Conservation (phyloP, 2,113 vertebrate genomes). For the Rhinoptilus africanus region DNA sequence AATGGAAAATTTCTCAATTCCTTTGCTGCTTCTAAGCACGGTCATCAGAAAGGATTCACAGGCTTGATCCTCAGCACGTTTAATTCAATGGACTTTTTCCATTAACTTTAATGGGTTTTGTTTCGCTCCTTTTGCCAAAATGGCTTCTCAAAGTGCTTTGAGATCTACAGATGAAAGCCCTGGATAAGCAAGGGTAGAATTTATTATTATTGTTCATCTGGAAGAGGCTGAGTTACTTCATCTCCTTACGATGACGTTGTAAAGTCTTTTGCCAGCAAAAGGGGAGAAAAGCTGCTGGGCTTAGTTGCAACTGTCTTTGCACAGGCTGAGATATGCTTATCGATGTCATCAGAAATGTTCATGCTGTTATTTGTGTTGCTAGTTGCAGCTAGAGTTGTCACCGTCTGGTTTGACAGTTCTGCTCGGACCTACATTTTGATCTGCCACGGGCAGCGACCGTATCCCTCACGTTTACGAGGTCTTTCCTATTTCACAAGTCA, state of each 20-base stretch:
- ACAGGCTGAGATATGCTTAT: not conserved
- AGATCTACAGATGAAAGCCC: constrained; percentile 41
- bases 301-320: not conserved
- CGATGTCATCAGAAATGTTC: not conserved
- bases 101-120: constrained; percentile 50
- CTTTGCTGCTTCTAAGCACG: not conserved
- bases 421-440: not conserved
- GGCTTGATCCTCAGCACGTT: constrained; percentile 16
- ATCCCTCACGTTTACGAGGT: not conserved
- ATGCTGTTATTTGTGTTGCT: not conserved
- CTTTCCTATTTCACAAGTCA: not conserved
- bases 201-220: constrained; percentile 50
- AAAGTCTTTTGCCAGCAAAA: constrained; percentile 2
- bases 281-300: not conserved
- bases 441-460: accelerated
- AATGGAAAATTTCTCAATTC: constrained; percentile 44
- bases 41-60: constrained; percentile 26
- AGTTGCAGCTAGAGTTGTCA: not conserved
- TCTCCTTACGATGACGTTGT: constrained; percentile 14
- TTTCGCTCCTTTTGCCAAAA: constrained; percentile 40
- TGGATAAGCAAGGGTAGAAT: constrained; percentile 40
- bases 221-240: constrained; percentile 33
- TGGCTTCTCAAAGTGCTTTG: constrained; percentile 28
- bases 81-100: constrained; percentile 31
- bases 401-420: not conserved